Conservation (phyloP, 2,797 vertebrate species). For the Scleropages formosus region DNA sequence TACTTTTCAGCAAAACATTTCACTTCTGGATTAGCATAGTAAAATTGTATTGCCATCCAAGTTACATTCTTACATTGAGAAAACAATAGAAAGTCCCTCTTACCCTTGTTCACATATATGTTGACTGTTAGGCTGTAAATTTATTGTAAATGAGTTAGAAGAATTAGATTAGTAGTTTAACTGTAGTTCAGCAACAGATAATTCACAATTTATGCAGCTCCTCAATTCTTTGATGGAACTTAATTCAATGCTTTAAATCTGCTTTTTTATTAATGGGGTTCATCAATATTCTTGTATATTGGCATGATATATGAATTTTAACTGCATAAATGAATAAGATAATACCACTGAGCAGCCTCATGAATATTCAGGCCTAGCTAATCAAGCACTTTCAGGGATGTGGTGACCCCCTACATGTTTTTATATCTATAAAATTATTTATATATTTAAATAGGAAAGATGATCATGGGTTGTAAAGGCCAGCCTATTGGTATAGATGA, state of each 20-base stretch:
- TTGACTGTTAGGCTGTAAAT: too few relatives aligned
- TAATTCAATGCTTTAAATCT: constrained; percentile 24
- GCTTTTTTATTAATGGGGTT: constrained; percentile 33
- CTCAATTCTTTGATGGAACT: constrained; percentile 22
- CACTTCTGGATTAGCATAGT: too few relatives aligned
- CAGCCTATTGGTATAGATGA: constrained; percentile 19
- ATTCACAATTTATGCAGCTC: constrained; percentile 16
- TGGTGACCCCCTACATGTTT: constrained; percentile 19
- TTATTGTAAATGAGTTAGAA: too few relatives aligned
- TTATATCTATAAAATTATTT: constrained; percentile 28
- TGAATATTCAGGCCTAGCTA: constrained; percentile 34
- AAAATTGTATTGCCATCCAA: too few relatives aligned
- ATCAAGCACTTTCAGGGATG: constrained; percentile 26
- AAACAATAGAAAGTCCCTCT: too few relatives aligned
- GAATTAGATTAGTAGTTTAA: too few relatives aligned
- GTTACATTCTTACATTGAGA: too few relatives aligned
- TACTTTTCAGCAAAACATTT: too few relatives aligned
- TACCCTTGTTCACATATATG: too few relatives aligned
- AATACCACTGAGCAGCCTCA: constrained; percentile 31
- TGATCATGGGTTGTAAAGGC: constrained; percentile 14
- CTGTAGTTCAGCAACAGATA: not conserved
- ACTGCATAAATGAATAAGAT: constrained; percentile 35
- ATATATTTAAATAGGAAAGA: constrained; percentile 25
- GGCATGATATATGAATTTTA: constrained; percentile 34
- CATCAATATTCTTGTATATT: constrained; percentile 35